Base-by-base conservation (phyloP, 2,888 invertebrate genomes). In the Melikaiella ostensackeni region DNA sequence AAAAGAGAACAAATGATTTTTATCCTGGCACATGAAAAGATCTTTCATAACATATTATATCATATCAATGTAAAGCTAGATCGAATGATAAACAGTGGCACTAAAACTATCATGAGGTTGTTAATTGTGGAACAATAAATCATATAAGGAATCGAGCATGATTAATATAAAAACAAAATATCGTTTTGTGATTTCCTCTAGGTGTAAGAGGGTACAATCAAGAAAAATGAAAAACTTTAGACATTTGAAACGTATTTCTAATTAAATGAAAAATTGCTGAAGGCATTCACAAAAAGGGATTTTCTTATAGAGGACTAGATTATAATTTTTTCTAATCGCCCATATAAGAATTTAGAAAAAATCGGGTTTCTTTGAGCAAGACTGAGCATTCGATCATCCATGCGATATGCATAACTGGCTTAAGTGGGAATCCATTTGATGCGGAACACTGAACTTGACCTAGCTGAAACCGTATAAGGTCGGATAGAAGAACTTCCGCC, bases 361-460 rank as follows among this genome's bases (percentile, higher is more conserved):
- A 8, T 16, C 19, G 46, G 42, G 27, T 30, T 46, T 55, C 50
- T 66, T 66, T 27, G 8, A 66, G 38, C 16, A 19, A 3, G 46
- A 46, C 46, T 46, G 30, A 11, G 16, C 46, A 27, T 8, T 46
- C 66, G 46, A 66, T 66, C 66, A 46, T 8, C 66, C 46, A 24
- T 66, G 46, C 42, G 38, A 66, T 66, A 46, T 66, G 46, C 66
- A 66, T 66, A 46, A 66, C 66, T 66, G 66, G 66, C 46, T 42
- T 66, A 66, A 63, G 63, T 63, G 33, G 35, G 35, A 63, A 63
- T 63, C 63, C 38, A 66, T 66, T 66, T 66, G 66, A 66, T 66
- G 46, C 66, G 27, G 66, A 66, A 46, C 66, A 66, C 19, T 66
- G 46, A 66, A 66, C 66, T 66, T 66, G 66, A 66, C 66, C 66